A percentile compares a stretch with the other conserved stretches of the same genome.
Evolutionary conservation across 2,888 invertebrate species (phyloP).

Genomic region (Melinaea menophilus): DNA sequence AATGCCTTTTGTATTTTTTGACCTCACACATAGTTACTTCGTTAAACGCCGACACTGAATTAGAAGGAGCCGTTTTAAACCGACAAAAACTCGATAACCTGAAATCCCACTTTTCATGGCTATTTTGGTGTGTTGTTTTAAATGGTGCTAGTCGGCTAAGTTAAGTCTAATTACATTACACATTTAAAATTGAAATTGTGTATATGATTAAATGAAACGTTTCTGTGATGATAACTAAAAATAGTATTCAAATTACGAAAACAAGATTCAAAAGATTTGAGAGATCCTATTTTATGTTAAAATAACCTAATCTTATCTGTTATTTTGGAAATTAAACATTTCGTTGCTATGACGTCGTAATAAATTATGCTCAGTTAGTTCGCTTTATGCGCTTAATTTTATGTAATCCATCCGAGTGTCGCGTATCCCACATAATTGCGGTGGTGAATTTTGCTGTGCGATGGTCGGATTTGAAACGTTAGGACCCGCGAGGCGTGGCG

Average conservation of each 20-base stretch:
- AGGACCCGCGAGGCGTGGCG: conserved; percentile 39
- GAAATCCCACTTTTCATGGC: no score
- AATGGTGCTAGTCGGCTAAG: no score
- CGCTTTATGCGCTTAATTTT: conserved; percentile 64
- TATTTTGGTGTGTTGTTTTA: no score
- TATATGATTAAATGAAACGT: no score
- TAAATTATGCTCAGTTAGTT: conserved; percentile 66
- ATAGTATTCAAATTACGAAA: background rate
- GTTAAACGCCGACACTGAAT: conserved; percentile 12
- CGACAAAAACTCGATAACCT: no score
- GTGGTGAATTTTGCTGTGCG: conserved; percentile 61
- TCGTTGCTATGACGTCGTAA: conserved; percentile 33
- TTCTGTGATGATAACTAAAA: no score
- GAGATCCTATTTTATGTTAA: conserved; percentile 8
- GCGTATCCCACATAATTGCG: conserved; percentile 65
- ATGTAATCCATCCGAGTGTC: conserved; percentile 70
- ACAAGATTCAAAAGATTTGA: background rate
- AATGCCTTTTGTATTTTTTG: conserved; percentile 18
- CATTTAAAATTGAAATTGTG: no score
- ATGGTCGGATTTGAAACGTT: conserved; percentile 48
- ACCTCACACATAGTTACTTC: background rate
- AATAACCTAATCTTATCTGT: background rate
- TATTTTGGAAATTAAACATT: conserved; percentile 16
- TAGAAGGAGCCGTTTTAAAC: background rate
- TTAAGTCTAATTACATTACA: no score